phyloP scores from a whole-genome alignment of 2,888 invertebrate species.

The Escarpia spicata region DNA sequence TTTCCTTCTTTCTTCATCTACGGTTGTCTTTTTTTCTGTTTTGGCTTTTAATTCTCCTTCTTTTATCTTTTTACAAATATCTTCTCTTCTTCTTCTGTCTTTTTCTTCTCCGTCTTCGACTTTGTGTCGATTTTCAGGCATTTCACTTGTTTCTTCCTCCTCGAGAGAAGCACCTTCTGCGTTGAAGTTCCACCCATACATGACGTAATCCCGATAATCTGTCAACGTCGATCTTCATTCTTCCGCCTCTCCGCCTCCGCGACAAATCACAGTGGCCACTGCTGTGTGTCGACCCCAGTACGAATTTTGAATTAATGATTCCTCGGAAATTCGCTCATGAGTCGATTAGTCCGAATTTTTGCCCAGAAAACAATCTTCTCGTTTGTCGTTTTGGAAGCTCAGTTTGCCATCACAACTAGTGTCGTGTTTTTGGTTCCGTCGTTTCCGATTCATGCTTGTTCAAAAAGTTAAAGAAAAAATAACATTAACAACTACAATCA shows the following conservation, averaged over 20 bases:
- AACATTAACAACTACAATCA: too few relatives aligned
- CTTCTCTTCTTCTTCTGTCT: neutral
- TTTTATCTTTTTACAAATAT: neutral
- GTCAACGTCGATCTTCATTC: neutral
- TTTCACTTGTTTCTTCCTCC: neutral
- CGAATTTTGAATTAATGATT: neutral
- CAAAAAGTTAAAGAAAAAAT: neutral
- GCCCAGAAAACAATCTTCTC: neutral
- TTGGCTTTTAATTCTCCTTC: neutral
- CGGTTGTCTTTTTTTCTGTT: neutral
- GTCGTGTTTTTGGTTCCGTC: neutral
- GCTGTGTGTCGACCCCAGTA: neutral
- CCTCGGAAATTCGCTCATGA: neutral
- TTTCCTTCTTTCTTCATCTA: neutral
- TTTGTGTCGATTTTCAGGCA: neutral
- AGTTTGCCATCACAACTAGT: neutral
- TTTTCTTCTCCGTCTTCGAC: neutral
- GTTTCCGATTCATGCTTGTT: neutral
- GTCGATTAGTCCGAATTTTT: neutral
- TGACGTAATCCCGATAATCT: neutral
- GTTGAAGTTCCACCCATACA: neutral
- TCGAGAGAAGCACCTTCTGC: neutral
- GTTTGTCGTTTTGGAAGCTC: neutral
- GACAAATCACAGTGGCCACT: neutral
- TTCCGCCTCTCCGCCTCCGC: neutral